These are phyloP conservation scores for Acholoe squamosa DNA, from an alignment of 2,888 invertebrate species.

Conservation along the genomic window DNA sequence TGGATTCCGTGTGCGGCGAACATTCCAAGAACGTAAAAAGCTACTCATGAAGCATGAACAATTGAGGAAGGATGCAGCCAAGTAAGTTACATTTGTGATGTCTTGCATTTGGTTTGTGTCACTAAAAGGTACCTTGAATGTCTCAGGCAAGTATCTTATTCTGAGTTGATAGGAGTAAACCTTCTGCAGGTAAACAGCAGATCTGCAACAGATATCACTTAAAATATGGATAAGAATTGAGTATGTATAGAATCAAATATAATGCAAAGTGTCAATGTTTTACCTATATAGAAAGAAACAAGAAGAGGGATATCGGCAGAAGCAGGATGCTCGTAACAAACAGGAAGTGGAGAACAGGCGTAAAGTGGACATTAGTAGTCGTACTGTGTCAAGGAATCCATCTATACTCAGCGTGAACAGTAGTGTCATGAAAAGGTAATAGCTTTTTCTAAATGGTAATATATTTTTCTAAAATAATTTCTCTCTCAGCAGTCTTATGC, in stretches of 20 bases:
- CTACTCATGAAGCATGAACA: slow-evolving; percentile 83
- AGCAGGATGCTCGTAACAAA: slow-evolving; percentile 74
- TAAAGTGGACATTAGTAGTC: slow-evolving; percentile 13
- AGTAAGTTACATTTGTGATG: slow-evolving; percentile 71
- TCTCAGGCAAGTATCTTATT: no score
- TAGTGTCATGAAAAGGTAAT: neutral
- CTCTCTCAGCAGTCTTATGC: no score
- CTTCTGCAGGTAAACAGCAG: no score
- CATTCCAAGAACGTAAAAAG: slow-evolving; percentile 81
- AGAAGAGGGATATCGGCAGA: slow-evolving; percentile 75
- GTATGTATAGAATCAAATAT: no score
- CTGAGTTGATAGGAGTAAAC: no score
- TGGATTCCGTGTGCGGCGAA: slow-evolving; percentile 81
- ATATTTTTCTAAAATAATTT: no score
- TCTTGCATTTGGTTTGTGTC: no score
- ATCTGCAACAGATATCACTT: no score
- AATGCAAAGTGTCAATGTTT: no score
- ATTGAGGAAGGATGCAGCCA: slow-evolving; percentile 81
- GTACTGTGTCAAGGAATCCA: neutral
- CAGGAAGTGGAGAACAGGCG: slow-evolving; percentile 73
- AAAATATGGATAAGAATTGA: no score
- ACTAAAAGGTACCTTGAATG: no score
- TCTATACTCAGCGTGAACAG: slow-evolving; percentile 16
- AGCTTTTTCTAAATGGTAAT: neutral
- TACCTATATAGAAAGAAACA: slow-evolving; percentile 75